phyloP scores from a whole-genome alignment of 1,140 invertebrate species.

The Globodera rostochiensis region DNA sequence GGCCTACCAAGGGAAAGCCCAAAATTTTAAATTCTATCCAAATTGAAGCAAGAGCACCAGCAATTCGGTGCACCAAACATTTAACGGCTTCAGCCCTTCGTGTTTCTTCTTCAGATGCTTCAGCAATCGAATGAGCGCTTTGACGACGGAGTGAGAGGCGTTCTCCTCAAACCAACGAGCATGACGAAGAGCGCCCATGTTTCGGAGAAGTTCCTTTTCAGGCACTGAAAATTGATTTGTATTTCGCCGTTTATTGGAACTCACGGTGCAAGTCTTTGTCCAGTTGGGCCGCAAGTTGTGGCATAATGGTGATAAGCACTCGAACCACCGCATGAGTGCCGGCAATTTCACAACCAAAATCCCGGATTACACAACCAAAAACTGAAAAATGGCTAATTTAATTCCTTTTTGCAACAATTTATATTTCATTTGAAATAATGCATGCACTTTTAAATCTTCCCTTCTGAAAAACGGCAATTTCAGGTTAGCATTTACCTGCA shows the following conservation, averaged over 20 bases:
- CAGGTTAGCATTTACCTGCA: too few species aligned
- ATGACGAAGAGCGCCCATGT: slow-evolving; percentile 89
- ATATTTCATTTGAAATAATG: too few species aligned
- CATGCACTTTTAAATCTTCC: too few species aligned
- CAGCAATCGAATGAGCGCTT: slow-evolving; percentile 87
- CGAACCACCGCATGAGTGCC: slow-evolving; percentile 78
- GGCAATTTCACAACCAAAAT: slow-evolving; percentile 61
- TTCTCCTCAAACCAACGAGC: slow-evolving; percentile 97
- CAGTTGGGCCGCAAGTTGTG: slow-evolving; percentile 86
- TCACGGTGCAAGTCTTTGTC: slow-evolving; percentile 83
- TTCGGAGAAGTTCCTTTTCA: slow-evolving; percentile 80
- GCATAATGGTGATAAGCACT: slow-evolving; percentile 86
- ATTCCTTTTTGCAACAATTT: too few species aligned
- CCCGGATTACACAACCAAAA: slow-evolving; percentile 54
- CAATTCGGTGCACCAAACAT: slow-evolving; percentile 94
- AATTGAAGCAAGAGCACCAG: slow-evolving; percentile 69
- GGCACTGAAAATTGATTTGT: slow-evolving; percentile 71
- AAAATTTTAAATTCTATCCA: background rate
- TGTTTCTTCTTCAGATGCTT: slow-evolving; percentile 86
- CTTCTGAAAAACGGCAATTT: too few species aligned
- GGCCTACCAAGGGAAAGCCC: slow-evolving; percentile 69
- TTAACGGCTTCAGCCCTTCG: slow-evolving; percentile 83
- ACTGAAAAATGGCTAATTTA: slow-evolving; percentile 31
- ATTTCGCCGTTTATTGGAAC: slow-evolving; percentile 29
- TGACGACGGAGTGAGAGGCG: slow-evolving; percentile 93